Evolutionary conservation across 1,140 invertebrate genomes (phyloP), one percentile per base, ranked within the genome.

Genomic region (Odontomachus brunneus): DNA sequence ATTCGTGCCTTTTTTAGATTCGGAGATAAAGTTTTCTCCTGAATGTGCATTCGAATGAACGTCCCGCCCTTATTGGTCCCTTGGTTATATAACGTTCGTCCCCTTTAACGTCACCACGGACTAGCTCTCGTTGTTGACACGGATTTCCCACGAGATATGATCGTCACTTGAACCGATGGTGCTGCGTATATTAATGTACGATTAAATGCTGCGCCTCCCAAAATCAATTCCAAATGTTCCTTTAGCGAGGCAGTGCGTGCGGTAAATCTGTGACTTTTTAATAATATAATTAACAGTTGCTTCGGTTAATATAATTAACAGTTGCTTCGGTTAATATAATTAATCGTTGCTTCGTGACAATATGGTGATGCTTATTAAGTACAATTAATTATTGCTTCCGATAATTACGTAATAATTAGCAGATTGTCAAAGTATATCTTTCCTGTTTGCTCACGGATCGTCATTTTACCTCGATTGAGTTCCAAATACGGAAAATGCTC

Each of bases 101-200:
- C 48, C 44, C 59, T 76, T 76, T 76, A 76, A 76, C 62, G n/a
- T 62, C 44, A 26, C 24, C 22, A 33, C 48, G 29, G 60, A 65
- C 26, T 44, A 76, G 60, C 51, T 75, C n/a, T 76, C 57, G 14
- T 51, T 76, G 59, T 65, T 76, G 73, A 76, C 60, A 76, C 19
- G 73, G 60, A 76, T 76, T 76, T 76, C 73, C 60, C 60, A 19
- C 9, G 73, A 51, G 73, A 38, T 65, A 26, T n/a, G 60, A 76
- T 65, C 24, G 60, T 65, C 26, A 22, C 48, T 76, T 22, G 44
- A 65, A 65, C 44, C 19, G 33, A 33, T 22, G 22, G 26, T 75
- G 22, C 0, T 29, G 38, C 11, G 4, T 74, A 12, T 63, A 22
- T 17, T 63, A 63, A 75, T 48, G n/a, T 51, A 65, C 44, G 44